phyloP scores from a whole-genome alignment of 2,797 vertebrate genomes.

The Spheniscus humboldti region DNA sequence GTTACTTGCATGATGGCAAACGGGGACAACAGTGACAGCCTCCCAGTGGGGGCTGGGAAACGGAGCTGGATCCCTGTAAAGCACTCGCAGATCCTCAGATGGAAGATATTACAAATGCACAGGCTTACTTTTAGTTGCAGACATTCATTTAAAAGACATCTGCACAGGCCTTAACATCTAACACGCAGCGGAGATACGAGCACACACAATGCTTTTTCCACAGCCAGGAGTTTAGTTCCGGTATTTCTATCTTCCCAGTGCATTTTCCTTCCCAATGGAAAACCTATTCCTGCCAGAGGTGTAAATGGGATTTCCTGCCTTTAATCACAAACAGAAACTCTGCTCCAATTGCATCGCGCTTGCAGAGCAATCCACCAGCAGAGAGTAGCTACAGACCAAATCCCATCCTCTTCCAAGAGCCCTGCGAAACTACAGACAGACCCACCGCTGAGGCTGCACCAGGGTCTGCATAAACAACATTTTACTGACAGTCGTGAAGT shows the following conservation, averaged over 20 bases:
- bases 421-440: neutral
- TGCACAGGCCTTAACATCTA: neutral
- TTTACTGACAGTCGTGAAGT: neutral
- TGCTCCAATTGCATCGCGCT: neutral
- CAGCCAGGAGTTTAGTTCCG: neutral
- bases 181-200: neutral
- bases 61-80: neutral
- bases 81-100: neutral
- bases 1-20: neutral
- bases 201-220: neutral
- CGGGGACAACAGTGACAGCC: neutral
- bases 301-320: conserved; percentile 59
- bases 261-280: neutral
- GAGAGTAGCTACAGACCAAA: neutral
- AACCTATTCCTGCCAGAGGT: conserved; percentile 29
- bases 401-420: neutral
- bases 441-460: neutral
- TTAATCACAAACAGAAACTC: neutral
- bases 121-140: neutral
- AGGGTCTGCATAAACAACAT: accelerated
- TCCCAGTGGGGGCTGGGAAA: neutral
- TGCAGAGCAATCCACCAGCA: neutral
- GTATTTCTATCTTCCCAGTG: neutral
- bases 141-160: neutral
- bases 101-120: neutral